Evolutionary conservation across 1,140 invertebrate species (phyloP), one percentile per base, ranked within the genome.

Genomic region (Protaetia brevitarsis): DNA sequence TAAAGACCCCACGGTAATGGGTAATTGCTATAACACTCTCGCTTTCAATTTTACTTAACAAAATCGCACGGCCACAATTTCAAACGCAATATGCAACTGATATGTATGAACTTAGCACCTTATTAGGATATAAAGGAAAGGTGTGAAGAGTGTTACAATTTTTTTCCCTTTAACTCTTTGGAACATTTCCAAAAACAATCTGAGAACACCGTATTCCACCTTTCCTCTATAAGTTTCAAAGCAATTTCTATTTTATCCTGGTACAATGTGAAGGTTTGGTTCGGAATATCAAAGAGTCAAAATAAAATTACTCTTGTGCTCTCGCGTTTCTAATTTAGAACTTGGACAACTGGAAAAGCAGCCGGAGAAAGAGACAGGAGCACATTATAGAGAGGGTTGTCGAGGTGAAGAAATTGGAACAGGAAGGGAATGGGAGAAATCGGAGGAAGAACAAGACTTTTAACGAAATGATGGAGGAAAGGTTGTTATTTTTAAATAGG

Each of bases 341-440:
- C 82, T 82, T 96, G 80, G 92, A 95, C 79, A 94, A 93, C 81
- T 96, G 94, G 94, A 96, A 95, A 81, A 92, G 89, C 68, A 93
- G 90, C 67, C 84, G 94, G 72, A 87, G 92, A 85, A 94, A 94
- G 87, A 85, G 89, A 66, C 91, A 92, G 72, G 93, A 94, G 73
- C 92, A 93, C 79, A 93, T 92, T 68, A 93, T 94, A 71, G 91
- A 94, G 78, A 84, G 92, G 68, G 91, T 91, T 30, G 92, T 93
- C 27, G 92, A 95, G 81, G 91, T 93, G 68, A 93, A 94, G 73
- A 91, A 91, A 78, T 83, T 92, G 72, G 80, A 90, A 73, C 88
- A 92, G 78, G 88, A 93, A 74, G 85, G 89, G 73, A 85, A 90
- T 76, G 87, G 84, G 80, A 82, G 85, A 73, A 84, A 82, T 69